phyloP scores from a whole-genome alignment of 1,140 invertebrate genomes.

The Aphis craccivora region DNA sequence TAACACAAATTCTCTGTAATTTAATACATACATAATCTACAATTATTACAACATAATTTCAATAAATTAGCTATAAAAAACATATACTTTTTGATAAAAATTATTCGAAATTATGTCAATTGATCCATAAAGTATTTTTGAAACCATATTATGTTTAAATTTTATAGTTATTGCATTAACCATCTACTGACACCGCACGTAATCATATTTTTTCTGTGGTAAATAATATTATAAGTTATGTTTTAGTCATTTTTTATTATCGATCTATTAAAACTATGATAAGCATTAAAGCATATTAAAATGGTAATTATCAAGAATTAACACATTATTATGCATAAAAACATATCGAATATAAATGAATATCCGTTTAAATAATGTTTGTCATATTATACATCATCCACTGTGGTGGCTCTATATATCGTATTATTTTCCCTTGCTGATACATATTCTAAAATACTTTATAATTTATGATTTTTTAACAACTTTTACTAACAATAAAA shows the following conservation, averaged over 20 bases:
- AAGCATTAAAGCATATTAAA: not conserved
- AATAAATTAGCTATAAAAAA: not conserved
- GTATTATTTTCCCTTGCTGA: not conserved
- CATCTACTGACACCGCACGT: not conserved
- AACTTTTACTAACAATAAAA: not conserved
- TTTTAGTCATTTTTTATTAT: not conserved
- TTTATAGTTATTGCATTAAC: not conserved
- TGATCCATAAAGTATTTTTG: not conserved
- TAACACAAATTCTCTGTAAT: not conserved
- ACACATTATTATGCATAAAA: not conserved
- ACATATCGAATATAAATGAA: not conserved
- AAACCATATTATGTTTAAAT: conserved; percentile 5
- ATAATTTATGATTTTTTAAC: not conserved
- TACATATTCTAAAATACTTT: not conserved
- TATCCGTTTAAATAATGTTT: not conserved
- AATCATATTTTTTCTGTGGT: not conserved
- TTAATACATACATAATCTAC: not conserved
- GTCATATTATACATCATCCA: not conserved
- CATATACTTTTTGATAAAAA: not conserved
- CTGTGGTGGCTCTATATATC: not conserved
- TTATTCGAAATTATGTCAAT: not conserved
- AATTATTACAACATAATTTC: not conserved
- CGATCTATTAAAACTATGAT: not conserved
- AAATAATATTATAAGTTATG: not conserved
- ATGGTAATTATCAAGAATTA: not conserved